Base-by-base conservation (phyloP, 2,888 invertebrate genomes). In the Cantharis rustica region DNA sequence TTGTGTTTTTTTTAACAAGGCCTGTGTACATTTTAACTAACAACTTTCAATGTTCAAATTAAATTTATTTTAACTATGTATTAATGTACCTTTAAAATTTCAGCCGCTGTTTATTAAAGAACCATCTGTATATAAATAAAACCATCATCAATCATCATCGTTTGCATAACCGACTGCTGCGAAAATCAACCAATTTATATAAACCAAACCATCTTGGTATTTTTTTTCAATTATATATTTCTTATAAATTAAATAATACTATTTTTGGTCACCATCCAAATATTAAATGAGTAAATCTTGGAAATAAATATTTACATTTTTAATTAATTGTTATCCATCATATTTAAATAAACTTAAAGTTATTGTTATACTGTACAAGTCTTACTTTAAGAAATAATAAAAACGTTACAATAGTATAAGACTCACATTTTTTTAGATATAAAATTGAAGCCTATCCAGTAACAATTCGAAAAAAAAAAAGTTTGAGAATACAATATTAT, bases 151-250 rank as follows among this genome's bases (percentile, higher is more conserved):
- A 17, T 68, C 73, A 71, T 71, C 75, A 78, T 79, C 79, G 76
- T 76, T 79, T 79, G 79, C 73, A 75, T 74, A 75, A 13, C 63
- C 66, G 79, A 79, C 78, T 75, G 71, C 76, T 76, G 62, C 27
- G 62, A 63, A 64, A 72, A 31, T 71, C 47, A 47, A 47, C 47
- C 47, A n/a, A 47, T 47, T 47, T 47, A 47, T 47, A 47, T 47
- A 47, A 47, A 47, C 47, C 47, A 47, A 47, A 47, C 47, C 47
- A 47, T n/a, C 47, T n/a, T 47, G 47, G 47, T 47, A 47, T n/a
- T 47, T 47, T 47, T n/a, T 47, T 47, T 47, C 47, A n/a, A 47
- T 47, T 47, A 47, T 47, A 47, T 47, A 47, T 47, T 47, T 47
- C 47, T 47, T 47, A 47, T 47, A 47, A 47, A 47, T 47, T 47